These are phyloP conservation scores for Neosalanx taihuensis DNA, from an alignment of 2,797 vertebrate genomes.

Conservation along the genomic window DNA sequence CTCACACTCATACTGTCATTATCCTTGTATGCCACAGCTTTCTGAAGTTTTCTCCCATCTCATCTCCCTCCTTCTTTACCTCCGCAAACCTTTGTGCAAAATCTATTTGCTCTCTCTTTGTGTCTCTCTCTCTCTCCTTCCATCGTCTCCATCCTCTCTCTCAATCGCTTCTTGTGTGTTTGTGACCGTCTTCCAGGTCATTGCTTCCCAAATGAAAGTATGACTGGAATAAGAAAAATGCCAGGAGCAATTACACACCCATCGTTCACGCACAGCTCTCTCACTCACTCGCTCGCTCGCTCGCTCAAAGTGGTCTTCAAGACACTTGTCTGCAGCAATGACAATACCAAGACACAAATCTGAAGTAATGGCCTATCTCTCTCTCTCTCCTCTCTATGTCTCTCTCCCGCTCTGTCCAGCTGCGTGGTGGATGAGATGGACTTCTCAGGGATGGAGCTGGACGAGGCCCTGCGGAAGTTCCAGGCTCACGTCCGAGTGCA, in stretches of 20 bases:
- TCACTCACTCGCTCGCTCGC: not conserved
- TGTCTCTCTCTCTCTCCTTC: conserved; percentile 12
- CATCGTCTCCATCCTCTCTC: conserved; percentile 46
- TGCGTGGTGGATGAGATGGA: conserved; percentile 99
- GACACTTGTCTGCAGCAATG: too few species aligned
- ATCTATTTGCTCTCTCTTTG: not conserved
- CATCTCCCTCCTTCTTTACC: not conserved
- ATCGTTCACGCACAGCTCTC: conserved; percentile 10
- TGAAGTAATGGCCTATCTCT: not conserved
- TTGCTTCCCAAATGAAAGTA: conserved; percentile 48
- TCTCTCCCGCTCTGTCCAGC: conserved; percentile 60
- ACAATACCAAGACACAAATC: too few species aligned
- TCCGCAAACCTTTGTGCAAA: too few species aligned
- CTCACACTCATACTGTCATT: not conserved
- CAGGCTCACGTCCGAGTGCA: conserved; percentile 98
- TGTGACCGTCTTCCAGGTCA: conserved; percentile 60
- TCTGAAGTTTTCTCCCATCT: not conserved
- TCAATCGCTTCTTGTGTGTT: conserved; percentile 10
- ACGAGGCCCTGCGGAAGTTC: conserved; percentile 97
- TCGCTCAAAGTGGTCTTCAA: not conserved
- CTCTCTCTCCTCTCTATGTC: conserved; percentile 5
- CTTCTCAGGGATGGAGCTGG: conserved; percentile 96
- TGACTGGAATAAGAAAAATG: conserved; percentile 51
- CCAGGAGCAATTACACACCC: conserved; percentile 47
- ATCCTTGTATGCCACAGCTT: too few species aligned